Base-by-base conservation (phyloP, 2,113 vertebrate genomes). In the Melierax canorus region DNA sequence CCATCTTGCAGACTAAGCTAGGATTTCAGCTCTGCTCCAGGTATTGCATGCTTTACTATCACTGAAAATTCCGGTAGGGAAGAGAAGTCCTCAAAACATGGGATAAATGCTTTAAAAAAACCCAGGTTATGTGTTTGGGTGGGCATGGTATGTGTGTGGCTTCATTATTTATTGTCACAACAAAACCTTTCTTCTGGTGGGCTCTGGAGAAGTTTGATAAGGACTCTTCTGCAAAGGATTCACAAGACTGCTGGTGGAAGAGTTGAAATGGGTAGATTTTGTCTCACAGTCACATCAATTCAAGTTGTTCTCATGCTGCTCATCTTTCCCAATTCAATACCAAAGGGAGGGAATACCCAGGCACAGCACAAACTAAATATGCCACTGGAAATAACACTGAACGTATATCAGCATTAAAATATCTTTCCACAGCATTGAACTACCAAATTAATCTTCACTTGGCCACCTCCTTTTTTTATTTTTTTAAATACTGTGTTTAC, bases 401-500 rank as follows among this genome's bases (percentile, higher is more conserved):
- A 69, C 5, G 22, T 32, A 14, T 16, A 79, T 48, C n/a, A 51
- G 22, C 76, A 90, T 17, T 63, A 53, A 58, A 93, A 36, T 24
- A 51, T 38, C 46, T 85, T 83, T 69, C 17, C 59, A 88, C 41
- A 79, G 51, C 55, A 94, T 22, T n/a, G 48, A 94, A 68, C 12
- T 88, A 84, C 23, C 10, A 73, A 88, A 59, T 50, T 43, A 20
- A 74, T 71, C 58, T 51, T 46, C n/a, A 66, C 17, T 17, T 69
- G 4, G 4, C 5, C 18, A 50, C 6, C 1, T 5, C 1, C 2
- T 1, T 5, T 32, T 39, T 8, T 12, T 16, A 16, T 53, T 53
- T 53, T 53, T 17, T 32, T 19, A 10, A 73, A 24, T 34, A 50
- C 13, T 20, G 20, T 59, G 50, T 36, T 87, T 53, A 84, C 12